Base-by-base conservation (phyloP, 2,888 invertebrate species). In the Campaea margaritaria region DNA sequence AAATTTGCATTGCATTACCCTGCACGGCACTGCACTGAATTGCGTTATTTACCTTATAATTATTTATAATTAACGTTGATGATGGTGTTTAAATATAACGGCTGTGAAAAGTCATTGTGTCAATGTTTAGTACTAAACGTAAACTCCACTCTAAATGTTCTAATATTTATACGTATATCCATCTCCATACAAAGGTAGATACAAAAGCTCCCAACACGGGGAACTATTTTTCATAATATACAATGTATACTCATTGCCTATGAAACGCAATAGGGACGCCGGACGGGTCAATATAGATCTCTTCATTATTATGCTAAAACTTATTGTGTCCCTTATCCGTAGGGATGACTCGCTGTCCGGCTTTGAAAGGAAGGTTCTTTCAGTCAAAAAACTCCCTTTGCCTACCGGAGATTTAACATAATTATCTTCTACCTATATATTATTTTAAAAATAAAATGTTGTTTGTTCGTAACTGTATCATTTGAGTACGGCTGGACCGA, bases 291-390 rank as follows among this genome's bases (percentile, higher is more conserved):
- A 72, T 72, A 68, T 66, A 68, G 73, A 73, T 66, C 69, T 67
- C 75, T 78, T 79, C 78, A 83, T 86, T 88, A 85, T 86, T 85
- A 87, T 87, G 85, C 79, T 86, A 85, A 87, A 86, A 81, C 78
- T 74, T 70, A 84, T 84, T 86, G 85, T 85, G 78, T 73, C 76
- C 78, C 67, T 74, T 75, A 81, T 81, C 81, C 76, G 73, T 58
- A 66, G 77, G 82, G 84, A 82, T 70, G 75, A 75, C 67, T 77
- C 73, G 75, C 73, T 74, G 47, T 42, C 71, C 69, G 69, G 75
- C 70, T 73, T 73, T 74, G 74, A 78, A 78, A 77, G 75, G 75
- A 76, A 75, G 73, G 76, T 80, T 76, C 81, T 77, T 83, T 78
- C 70, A 65, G 69, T 70, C 70, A 69, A 69, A 69, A 66, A 57